A percentile compares a stretch with the other conserved stretches of the same genome.
Conservation (phyloP, 2,113 vertebrate genomes). For the Psephotus haematonotus region DNA sequence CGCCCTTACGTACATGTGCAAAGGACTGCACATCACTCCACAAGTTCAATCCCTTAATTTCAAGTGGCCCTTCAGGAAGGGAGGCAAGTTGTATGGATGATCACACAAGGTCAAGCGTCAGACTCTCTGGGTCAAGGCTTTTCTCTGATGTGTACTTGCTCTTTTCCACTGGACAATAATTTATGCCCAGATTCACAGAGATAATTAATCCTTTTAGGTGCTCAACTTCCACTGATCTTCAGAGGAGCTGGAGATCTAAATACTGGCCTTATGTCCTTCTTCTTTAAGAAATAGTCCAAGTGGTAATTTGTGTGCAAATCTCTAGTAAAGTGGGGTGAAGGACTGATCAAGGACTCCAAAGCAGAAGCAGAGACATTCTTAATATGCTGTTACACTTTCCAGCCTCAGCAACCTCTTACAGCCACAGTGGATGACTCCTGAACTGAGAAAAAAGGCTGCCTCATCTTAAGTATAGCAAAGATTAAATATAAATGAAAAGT, state of each 20-base stretch:
- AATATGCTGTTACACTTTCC: background rate
- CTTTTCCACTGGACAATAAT: background rate
- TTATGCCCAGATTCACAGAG: background rate
- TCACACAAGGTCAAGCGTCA: background rate
- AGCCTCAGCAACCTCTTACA: background rate
- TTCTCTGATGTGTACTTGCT: background rate
- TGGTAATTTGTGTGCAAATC: rapidly evolving
- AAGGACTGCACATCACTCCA: background rate
- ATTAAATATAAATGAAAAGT: background rate
- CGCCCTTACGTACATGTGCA: too few relatives aligned
- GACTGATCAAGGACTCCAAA: background rate
- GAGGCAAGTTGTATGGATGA: background rate
- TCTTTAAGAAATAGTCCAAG: background rate
- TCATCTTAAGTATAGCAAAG: background rate
- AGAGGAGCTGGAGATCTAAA: background rate
- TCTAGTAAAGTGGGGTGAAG: background rate
- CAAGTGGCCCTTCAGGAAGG: background rate
- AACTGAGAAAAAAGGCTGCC: background rate
- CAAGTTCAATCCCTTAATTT: background rate
- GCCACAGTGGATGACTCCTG: background rate
- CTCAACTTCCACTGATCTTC: background rate
- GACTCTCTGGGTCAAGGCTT: background rate
- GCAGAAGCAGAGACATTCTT: background rate
- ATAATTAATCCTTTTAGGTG: background rate
- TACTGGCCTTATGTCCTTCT: rapidly evolving